Base-by-base conservation (phyloP, 2,888 invertebrate species). In the Clusia tigrina region DNA sequence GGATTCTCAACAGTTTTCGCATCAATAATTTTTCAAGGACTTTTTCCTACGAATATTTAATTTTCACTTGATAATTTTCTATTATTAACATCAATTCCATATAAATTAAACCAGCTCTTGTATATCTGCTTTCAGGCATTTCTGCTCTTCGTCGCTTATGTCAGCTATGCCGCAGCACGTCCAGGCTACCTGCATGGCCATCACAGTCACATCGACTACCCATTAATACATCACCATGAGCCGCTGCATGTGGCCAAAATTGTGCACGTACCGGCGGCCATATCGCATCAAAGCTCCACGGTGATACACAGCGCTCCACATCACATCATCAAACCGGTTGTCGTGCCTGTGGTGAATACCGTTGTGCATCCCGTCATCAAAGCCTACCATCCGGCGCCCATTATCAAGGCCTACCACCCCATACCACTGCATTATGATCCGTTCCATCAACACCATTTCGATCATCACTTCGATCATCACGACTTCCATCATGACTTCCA, bases 281-380 rank as follows among this genome's bases (percentile, higher is more conserved):
- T 81, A 2, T 81, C 81, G n/a, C 81, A 81, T 63, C 80, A 80
- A 61, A 82, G 82, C 55, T 81, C 81, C 1, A 81, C 81, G 1
- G 71, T 81, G 57, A 79, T 82, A 58, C 81, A 81, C 69, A 78
- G 74, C 46, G 77, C 78, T 25, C 79, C 79, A 12, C 80, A 80
- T 60, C 80, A 78, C 58, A 75, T 80, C 23, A 76, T 81, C 32
- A 79, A 82, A 60, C 81, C 83, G 1, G 68, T 81, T 26, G 74
- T 82, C n/a, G 72, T 81, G 66, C 81, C 81, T 5, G 74, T 82
- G 42, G 73, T 81, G 10, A 81, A 81, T 65, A 78, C 79, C 2
- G 70, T 81, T 20, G 75, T 81, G 58, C 81, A 80, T 67, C 75
- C 81, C 2, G 74, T 80, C 25, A 72, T 80, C 12, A 81, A 81